Percentiles rank a stretch among this genome's conserved stretches.
phyloP scores from a whole-genome alignment of 2,888 invertebrate species.

The Philhelius pedissequus region DNA sequence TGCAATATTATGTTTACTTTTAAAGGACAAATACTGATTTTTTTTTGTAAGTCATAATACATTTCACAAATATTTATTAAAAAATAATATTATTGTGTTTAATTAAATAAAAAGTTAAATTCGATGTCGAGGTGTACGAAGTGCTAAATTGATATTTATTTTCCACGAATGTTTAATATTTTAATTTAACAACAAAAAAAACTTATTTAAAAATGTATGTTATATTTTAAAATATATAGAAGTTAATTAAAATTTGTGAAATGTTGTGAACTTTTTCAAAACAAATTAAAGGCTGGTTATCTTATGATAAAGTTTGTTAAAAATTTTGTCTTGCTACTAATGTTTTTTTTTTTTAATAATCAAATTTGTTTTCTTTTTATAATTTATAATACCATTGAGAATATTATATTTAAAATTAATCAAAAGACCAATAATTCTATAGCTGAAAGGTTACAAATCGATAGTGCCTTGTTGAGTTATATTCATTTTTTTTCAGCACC shows the following conservation, averaged over 20 bases:
- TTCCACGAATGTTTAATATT: not conserved
- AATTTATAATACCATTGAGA: too few species aligned
- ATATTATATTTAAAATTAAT: not conserved
- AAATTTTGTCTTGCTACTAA: not conserved
- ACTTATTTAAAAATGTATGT: not conserved
- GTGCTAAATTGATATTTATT: not conserved
- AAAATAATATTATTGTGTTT: not conserved
- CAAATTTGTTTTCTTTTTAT: too few species aligned
- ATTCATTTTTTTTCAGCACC: too few species aligned
- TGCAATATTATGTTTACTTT: constrained; percentile 37
- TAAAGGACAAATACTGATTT: not conserved
- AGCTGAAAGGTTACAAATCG: too few species aligned
- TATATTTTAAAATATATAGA: not conserved
- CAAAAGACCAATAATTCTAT: too few species aligned
- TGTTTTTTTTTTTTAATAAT: not conserved
- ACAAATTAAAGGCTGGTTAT: constrained; percentile 60
- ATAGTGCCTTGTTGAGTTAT: too few species aligned
- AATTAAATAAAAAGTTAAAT: not conserved
- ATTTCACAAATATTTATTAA: constrained; percentile 38
- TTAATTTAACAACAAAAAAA: not conserved
- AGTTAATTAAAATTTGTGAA: constrained; percentile 37
- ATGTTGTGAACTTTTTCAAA: constrained; percentile 28
- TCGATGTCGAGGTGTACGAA: not conserved
- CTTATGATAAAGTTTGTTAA: not conserved
- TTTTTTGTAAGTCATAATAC: not conserved